Evolutionary conservation across 2,113 vertebrate genomes (phyloP).

Genomic region (Notiomystis cincta): DNA sequence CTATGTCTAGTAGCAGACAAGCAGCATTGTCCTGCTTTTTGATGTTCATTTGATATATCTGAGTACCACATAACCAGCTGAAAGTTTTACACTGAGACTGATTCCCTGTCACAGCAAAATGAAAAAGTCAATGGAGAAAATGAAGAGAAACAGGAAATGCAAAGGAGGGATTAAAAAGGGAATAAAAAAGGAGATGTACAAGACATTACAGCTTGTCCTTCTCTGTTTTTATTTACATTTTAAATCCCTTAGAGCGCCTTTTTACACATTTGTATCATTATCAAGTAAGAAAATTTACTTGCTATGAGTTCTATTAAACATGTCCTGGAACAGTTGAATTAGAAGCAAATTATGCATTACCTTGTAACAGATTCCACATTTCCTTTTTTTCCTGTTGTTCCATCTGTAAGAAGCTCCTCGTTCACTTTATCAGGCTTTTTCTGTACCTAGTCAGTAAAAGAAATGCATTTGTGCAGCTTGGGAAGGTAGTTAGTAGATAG

Average conservation of each 20-base stretch:
- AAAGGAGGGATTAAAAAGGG: neutral
- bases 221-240: neutral
- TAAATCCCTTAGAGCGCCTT: neutral
- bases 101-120: neutral
- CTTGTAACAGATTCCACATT: conserved; percentile 66
- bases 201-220: neutral
- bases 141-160: neutral
- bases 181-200: neutral
- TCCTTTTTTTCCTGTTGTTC: conserved; percentile 31
- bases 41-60: neutral
- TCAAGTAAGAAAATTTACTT: neutral
- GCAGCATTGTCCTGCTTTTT: neutral
- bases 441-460: conserved; percentile 66
- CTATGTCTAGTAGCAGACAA: neutral
- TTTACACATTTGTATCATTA: neutral
- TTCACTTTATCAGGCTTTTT: conserved; percentile 72
- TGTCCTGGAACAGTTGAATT: neutral
- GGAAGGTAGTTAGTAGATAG: neutral
- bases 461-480: neutral
- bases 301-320: neutral
- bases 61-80: neutral
- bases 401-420: conserved; percentile 72
- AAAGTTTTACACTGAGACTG: neutral
- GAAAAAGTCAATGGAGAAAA: neutral
- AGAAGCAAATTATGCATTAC: conserved; percentile 37